Evolutionary conservation across 2,113 vertebrate species (phyloP), one percentile per base, ranked within the genome.

Genomic region (Coptodon rendalli): DNA sequence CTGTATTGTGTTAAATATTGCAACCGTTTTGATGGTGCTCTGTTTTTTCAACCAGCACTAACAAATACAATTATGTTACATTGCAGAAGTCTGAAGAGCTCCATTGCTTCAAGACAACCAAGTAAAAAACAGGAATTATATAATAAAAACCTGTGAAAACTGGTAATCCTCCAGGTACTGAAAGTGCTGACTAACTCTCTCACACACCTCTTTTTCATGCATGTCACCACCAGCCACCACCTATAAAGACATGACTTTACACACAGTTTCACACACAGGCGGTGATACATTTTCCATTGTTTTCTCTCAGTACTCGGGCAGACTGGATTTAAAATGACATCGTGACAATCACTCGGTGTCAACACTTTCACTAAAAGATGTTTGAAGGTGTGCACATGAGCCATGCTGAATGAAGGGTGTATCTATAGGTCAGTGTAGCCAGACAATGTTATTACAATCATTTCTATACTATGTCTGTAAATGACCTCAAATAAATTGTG

Each of bases 141-240:
- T 29, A 7, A 29, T 29, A 48, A 63, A 59, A 34, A 63, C 59
- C 6, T 19, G 16, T 63, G 5, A 63, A 11, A 89, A 80, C 52
- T 2, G 2, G 13, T 36, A 4, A 79, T 61, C 9, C 36, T 7
- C 9, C 27, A 80, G 16, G 24, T 84, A 40, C n/a, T 6, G 17
- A 84, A 5, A 81, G 9, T 8, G 27, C 19, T 87, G 80, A 92
- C 52, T 92, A 29, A 88, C 54, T 84, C 78, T 19, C 40, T 17
- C 43, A 61, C 91, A 87, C 87, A 53, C 86, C 83, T 73, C 10
- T 84, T 88, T 88, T 92, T 93, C 83, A 91, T 24, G 68, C 43
- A 29, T 81, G 68, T 82, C 53, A 66, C 82, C 56, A 82, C 88
- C 90, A 84, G 16, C 40, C n/a, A 84, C 27, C 9, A n/a, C 14